Conservation (phyloP, 2,797 vertebrate species). For the Crossoptilon crossoptilon region DNA sequence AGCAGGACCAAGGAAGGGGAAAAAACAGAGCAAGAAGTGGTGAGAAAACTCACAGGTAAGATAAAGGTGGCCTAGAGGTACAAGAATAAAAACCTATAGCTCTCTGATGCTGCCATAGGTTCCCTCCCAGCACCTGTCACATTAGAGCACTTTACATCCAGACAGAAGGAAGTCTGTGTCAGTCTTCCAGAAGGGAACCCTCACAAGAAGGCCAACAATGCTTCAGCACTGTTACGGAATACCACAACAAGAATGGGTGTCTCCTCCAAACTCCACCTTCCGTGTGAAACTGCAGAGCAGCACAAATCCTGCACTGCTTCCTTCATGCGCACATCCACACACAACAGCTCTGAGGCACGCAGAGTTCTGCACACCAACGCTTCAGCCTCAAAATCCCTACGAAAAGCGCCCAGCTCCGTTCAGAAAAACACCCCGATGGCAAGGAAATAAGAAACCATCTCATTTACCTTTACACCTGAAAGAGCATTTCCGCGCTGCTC, state of each 20-base stretch:
- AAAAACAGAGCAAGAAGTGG: too few relatives aligned
- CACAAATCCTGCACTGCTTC: not conserved
- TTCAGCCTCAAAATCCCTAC: not conserved
- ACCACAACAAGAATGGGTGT: not conserved
- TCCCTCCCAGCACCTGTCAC: too few relatives aligned
- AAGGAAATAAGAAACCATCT: not conserved
- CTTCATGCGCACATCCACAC: too few relatives aligned
- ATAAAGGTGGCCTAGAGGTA: not conserved
- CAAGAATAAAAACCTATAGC: too few relatives aligned
- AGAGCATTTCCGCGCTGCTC: not conserved
- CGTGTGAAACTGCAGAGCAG: rapidly evolving
- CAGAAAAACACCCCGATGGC: not conserved
- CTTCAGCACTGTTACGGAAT: not conserved
- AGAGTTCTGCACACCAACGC: not conserved
- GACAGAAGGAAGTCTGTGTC: too few relatives aligned
- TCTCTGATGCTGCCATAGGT: too few relatives aligned
- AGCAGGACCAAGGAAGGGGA: not conserved
- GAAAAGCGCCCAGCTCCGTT: rapidly evolving
- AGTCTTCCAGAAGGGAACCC: too few relatives aligned
- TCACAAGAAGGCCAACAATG: too few relatives aligned
- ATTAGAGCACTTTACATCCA: too few relatives aligned
- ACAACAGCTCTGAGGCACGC: rapidly evolving
- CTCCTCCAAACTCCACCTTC: not conserved
- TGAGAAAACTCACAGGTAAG: not conserved
- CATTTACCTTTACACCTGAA: not conserved